These are phyloP conservation scores for Sitophilus oryzae DNA, from an alignment of 1,140 invertebrate genomes.

Conservation along the genomic window DNA sequence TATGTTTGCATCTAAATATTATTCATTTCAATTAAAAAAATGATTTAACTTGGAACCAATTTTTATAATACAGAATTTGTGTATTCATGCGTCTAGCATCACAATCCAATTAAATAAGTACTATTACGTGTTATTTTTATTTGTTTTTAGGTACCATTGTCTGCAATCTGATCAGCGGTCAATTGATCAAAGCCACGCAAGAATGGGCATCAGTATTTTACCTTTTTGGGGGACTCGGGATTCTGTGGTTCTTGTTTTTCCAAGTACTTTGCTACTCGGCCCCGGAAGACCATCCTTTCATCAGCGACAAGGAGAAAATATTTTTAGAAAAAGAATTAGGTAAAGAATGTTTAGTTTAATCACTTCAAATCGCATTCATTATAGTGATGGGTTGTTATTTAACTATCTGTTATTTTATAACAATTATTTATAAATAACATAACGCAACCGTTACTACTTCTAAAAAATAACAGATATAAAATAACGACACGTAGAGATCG, in stretches of 20 bases:
- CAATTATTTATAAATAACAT: too few species aligned
- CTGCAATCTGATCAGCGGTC: slow-evolving; percentile 64
- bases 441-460: too few species aligned
- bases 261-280: slow-evolving; percentile 64
- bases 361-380: too few species aligned
- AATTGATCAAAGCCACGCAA: slow-evolving; percentile 57
- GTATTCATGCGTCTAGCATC: not conserved
- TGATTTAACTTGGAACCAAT: not conserved
- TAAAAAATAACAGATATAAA: too few species aligned
- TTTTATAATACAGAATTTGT: not conserved
- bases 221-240: slow-evolving; percentile 69
- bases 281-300: slow-evolving; percentile 76
- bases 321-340: slow-evolving; percentile 63
- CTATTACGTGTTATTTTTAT: too few species aligned
- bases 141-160: slow-evolving; percentile 56
- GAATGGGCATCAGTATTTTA: slow-evolving; percentile 78
- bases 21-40: too few species aligned
- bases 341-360: too few species aligned
- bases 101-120: not conserved
- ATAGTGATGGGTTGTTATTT: too few species aligned
- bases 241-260: slow-evolving; percentile 69
- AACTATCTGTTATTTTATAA: too few species aligned
- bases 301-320: slow-evolving; percentile 68
- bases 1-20: too few species aligned
- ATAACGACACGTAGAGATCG: too few species aligned